A percentile compares a stretch with the other conserved stretches of the same genome.
Evolutionary conservation across 2,888 invertebrate species (phyloP).

Genomic region (Coronaproctus castanopsis): DNA sequence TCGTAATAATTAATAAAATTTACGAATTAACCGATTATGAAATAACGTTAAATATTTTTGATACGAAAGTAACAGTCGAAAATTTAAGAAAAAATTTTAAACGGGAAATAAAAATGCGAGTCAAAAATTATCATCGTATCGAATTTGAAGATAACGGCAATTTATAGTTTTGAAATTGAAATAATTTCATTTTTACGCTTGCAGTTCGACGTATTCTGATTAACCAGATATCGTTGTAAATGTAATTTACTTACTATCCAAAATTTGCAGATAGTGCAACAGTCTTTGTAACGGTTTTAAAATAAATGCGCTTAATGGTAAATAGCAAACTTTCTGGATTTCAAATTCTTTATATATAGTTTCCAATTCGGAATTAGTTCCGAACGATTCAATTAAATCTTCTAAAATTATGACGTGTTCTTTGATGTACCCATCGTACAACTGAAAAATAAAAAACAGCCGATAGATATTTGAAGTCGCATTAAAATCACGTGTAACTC

Average conservation of each 20-base stretch:
- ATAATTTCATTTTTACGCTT: no score
- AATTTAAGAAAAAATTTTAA: no score
- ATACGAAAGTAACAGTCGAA: no score
- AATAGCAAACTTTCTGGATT: constrained; percentile 61
- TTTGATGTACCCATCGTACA: constrained; percentile 50
- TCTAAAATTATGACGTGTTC: constrained; percentile 55
- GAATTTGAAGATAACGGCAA: no score
- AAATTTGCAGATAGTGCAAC: constrained; percentile 47
- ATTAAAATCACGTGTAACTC: background rate
- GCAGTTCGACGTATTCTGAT: no score
- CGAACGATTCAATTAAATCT: constrained; percentile 55
- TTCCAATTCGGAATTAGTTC: constrained; percentile 45
- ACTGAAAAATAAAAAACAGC: constrained; percentile 24
- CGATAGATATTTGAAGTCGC: background rate
- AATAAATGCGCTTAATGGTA: constrained; percentile 63
- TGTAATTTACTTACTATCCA: constrained; percentile 56
- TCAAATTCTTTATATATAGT: constrained; percentile 56
- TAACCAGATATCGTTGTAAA: no score
- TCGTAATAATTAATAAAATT: no score
- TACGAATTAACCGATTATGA: no score
- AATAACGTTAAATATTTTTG: no score
- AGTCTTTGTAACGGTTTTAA: constrained; percentile 66
- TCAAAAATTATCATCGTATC: no score
- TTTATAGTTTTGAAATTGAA: no score
- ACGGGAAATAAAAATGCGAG: no score